These are phyloP conservation scores for Pentalonia nigronervosa DNA, from an alignment of 1,140 invertebrate genomes.

Conservation along the genomic window DNA sequence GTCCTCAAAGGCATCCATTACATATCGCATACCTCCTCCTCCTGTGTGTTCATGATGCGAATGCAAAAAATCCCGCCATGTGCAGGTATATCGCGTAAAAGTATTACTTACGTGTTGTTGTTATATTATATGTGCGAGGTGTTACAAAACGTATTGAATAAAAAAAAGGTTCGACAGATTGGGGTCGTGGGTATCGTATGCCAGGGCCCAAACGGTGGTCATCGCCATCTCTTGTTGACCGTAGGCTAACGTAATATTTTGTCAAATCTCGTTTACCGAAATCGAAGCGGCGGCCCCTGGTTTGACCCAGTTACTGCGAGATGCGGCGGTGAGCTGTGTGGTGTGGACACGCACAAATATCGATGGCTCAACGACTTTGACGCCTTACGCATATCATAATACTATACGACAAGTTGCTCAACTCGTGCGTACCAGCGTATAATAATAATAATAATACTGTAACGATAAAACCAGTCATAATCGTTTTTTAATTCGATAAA, in stretches of 20 bases:
- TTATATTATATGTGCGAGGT: no score
- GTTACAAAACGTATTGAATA: not conserved
- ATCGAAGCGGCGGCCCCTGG: not conserved
- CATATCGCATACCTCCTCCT: no score
- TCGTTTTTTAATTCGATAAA: constrained; percentile 54
- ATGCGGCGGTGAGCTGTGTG: not conserved
- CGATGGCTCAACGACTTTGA: not conserved
- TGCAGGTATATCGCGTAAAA: no score
- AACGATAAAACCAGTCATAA: constrained; percentile 21
- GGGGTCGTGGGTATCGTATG: not conserved
- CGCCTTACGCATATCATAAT: not conserved
- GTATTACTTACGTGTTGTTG: no score
- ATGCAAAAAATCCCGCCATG: no score
- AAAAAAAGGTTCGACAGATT: not conserved
- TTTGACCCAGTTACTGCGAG: constrained; percentile 11
- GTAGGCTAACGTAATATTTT: not conserved
- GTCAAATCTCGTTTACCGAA: constrained; percentile 16
- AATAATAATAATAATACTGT: not conserved
- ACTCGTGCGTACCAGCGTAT: not conserved
- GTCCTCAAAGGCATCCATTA: no score
- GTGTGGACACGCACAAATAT: not conserved
- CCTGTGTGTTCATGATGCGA: no score
- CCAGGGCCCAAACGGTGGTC: no score
- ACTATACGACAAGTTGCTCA: not conserved
- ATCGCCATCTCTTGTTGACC: constrained; percentile 6